phyloP scores from a whole-genome alignment of 1,140 invertebrate species.

The Magallana angulata region DNA sequence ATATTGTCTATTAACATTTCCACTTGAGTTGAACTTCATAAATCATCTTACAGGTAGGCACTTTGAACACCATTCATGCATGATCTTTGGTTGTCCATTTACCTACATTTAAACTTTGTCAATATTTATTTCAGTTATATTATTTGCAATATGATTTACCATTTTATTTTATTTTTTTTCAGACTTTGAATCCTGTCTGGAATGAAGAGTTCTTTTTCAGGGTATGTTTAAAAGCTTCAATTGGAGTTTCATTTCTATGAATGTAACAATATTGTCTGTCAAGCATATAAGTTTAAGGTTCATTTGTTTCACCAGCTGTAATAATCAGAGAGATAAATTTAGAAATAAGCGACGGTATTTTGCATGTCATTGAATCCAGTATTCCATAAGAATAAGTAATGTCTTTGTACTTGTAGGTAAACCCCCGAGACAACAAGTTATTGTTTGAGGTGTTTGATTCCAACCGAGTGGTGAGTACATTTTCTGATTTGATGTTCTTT shows the following conservation, averaged over 20 bases:
- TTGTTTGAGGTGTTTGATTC: slow-evolving; percentile 98
- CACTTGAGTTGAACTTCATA: no score
- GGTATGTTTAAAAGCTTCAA: slow-evolving; percentile 83
- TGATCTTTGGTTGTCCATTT: no score
- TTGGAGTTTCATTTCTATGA: background rate
- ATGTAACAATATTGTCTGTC: background rate
- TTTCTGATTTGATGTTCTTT: background rate
- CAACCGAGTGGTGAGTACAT: slow-evolving; percentile 88
- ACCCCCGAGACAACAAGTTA: slow-evolving; percentile 94
- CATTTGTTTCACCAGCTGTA: background rate
- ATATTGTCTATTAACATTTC: no score
- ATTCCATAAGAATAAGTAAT: background rate
- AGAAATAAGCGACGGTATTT: background rate
- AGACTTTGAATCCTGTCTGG: slow-evolving; percentile 97
- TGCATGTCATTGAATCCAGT: no score
- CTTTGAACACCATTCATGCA: no score
- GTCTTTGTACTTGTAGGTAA: slow-evolving; percentile 84
- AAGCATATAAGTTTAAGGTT: background rate
- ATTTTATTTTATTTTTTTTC: slow-evolving; percentile 76
- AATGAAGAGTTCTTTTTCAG: slow-evolving; percentile 97
- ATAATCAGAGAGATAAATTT: background rate
- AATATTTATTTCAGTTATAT: no score
- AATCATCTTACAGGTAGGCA: no score
- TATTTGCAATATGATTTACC: no score
- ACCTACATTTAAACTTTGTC: no score